A percentile compares a stretch with the other conserved stretches of the same genome.
phyloP scores from a whole-genome alignment of 2,888 invertebrate genomes.

The Liposcelis brunnea region DNA sequence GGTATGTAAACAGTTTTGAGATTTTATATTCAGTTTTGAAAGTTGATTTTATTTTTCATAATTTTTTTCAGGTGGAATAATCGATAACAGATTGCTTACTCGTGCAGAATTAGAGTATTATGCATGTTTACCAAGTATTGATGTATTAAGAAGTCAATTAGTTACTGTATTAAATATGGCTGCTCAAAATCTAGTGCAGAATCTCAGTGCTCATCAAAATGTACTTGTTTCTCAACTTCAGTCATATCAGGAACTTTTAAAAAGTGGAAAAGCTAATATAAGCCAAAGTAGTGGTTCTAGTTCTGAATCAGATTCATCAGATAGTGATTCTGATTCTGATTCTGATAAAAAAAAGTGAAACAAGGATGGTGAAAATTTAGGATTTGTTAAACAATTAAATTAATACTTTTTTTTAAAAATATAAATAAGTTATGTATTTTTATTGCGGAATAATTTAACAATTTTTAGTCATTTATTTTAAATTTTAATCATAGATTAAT shows the following conservation, averaged over 20 bases:
- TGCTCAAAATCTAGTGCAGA: constrained; percentile 42
- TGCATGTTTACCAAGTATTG: constrained; percentile 44
- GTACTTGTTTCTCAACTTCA: constrained; percentile 48
- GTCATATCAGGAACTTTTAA: constrained; percentile 15
- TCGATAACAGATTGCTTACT: constrained; percentile 48
- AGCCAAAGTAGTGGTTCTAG: no score
- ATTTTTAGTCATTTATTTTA: no score
- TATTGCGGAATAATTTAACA: no score
- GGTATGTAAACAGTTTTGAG: constrained; percentile 28
- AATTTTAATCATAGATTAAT: no score
- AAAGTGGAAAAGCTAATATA: no score
- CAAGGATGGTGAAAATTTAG: no score
- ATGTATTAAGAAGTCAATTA: constrained; percentile 45
- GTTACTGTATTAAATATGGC: constrained; percentile 50
- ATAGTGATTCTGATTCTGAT: no score
- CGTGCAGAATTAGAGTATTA: constrained; percentile 49
- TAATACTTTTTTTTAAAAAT: no score
- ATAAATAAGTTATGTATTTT: no score
- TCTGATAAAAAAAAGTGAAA: no score
- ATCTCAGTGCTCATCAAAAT: constrained; percentile 50
- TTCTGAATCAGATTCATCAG: no score
- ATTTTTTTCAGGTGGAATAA: constrained; percentile 41
- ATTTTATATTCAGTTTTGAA: background rate
- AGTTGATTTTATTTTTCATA: background rate
- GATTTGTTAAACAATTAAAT: no score